These are phyloP conservation scores for Mobula birostris DNA, from an alignment of 2,113 vertebrate species.

Conservation along the genomic window DNA sequence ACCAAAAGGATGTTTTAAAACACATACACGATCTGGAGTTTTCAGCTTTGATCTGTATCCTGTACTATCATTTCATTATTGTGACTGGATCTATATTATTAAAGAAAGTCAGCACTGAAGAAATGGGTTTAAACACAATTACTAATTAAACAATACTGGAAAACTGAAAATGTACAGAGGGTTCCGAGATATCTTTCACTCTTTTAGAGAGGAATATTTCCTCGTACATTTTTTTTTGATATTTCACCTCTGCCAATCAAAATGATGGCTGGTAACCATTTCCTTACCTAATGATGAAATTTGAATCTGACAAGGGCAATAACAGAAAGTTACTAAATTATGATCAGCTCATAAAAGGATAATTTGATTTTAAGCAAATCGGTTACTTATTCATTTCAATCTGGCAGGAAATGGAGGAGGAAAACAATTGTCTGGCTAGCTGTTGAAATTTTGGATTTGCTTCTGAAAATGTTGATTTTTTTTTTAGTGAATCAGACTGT, in stretches of 20 bases:
- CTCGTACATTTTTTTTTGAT: neutral
- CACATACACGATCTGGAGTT: neutral
- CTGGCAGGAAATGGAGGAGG: neutral
- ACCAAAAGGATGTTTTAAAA: neutral
- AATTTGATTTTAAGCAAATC: neutral
- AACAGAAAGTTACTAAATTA: neutral
- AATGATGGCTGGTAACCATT: neutral
- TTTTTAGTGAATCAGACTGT: neutral
- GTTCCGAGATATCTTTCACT: neutral
- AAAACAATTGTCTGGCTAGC: neutral
- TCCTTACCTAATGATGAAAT: neutral
- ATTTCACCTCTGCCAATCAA: conserved; percentile 4
- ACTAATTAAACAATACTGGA: neutral
- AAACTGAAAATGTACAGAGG: neutral
- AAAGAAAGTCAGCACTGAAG: neutral
- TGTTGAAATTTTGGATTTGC: neutral
- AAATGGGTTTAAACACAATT: neutral
- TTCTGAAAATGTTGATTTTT: neutral
- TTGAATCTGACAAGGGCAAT: neutral
- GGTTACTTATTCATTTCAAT: neutral
- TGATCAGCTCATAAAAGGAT: neutral
- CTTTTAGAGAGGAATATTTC: neutral
- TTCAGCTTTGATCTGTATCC: conserved; percentile 8
- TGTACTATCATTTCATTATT: neutral
- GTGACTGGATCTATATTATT: neutral